These are phyloP conservation scores for Castor canadensis DNA, from an alignment of 2,113 vertebrate genomes.

Conservation along the genomic window DNA sequence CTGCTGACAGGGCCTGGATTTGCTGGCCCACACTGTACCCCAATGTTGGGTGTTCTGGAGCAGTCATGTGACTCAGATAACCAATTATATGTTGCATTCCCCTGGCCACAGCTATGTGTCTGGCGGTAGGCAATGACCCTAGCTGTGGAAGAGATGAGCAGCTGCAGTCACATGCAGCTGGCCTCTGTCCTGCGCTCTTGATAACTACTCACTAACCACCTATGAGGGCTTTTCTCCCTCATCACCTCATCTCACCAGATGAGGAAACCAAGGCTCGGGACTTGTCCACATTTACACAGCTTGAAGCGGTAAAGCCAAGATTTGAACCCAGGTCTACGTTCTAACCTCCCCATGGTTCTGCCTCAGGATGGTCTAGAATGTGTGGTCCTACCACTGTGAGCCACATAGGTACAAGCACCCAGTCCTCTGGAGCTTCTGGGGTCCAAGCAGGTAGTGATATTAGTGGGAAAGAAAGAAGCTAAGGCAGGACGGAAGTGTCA, in stretches of 20 bases:
- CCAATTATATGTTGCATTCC: accelerated
- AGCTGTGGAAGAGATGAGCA: too few relatives aligned
- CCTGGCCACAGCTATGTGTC: accelerated
- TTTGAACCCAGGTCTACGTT: too few relatives aligned
- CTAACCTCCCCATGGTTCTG: accelerated
- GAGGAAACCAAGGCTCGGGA: neutral
- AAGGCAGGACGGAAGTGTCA: neutral
- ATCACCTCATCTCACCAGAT: neutral
- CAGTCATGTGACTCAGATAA: neutral
- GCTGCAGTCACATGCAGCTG: accelerated
- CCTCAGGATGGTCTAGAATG: neutral
- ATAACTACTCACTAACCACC: neutral
- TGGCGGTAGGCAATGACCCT: neutral
- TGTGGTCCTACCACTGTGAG: neutral
- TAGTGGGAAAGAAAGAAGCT: neutral
- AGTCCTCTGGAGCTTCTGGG: neutral
- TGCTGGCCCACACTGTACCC: neutral
- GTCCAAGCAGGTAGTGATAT: too few relatives aligned
- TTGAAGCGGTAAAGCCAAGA: neutral
- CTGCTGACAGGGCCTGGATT: neutral
- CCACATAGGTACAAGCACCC: neutral
- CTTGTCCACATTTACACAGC: neutral
- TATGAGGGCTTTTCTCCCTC: neutral
- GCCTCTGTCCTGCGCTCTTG: accelerated
- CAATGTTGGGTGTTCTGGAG: accelerated